Evolutionary conservation across 2,888 invertebrate genomes (phyloP).

Genomic region (Andrena fulva): DNA sequence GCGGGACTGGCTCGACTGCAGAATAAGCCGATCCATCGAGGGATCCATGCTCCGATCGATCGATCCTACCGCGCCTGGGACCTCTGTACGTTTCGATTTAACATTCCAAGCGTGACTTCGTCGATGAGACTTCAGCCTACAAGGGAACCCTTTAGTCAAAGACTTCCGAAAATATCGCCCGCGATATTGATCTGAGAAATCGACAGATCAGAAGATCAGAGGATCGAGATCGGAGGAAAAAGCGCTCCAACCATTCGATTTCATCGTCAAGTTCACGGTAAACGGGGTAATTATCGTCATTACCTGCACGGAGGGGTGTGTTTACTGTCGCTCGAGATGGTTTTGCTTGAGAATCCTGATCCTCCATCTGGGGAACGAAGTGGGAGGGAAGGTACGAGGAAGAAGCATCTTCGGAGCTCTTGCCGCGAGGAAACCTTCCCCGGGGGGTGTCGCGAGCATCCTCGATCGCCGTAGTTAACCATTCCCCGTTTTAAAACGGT

Average conservation of each 20-base stretch:
- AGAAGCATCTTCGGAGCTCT: not conserved
- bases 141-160: no score
- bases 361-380: not conserved
- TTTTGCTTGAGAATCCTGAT: not conserved
- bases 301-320: constrained; percentile 70
- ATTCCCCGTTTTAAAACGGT: not conserved
- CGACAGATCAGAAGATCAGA: no score
- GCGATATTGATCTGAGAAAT: no score
- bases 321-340: constrained; percentile 72
- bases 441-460: not conserved
- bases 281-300: constrained; percentile 78
- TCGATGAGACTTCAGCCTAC: constrained; percentile 2
- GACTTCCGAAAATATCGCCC: no score
- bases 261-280: constrained; percentile 76
- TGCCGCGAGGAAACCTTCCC: not conserved
- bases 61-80: constrained; percentile 7
- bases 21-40: constrained; percentile 29
- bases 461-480: not conserved
- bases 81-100: constrained; percentile 17
- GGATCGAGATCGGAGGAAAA: no score
- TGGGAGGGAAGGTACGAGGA: not conserved
- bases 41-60: constrained; percentile 28
- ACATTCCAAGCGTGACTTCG: constrained; percentile 45
- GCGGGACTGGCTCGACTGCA: constrained; percentile 33
- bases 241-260: constrained; percentile 73